phyloP scores from a whole-genome alignment of 2,797 vertebrate genomes.

The Emydoidea blandingii region DNA sequence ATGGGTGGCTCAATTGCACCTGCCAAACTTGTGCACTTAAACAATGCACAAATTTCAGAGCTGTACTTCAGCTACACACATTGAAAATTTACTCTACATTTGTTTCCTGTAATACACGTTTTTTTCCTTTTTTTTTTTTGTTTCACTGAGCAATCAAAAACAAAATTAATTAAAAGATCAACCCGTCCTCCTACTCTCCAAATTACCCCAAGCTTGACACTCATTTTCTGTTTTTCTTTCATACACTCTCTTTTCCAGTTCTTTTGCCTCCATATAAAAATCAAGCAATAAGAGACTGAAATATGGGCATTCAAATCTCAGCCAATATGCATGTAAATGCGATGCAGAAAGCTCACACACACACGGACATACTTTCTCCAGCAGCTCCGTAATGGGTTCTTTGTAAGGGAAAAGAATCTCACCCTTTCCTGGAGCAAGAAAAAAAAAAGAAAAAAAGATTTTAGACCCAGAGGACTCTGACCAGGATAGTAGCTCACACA shows the following conservation, averaged over 20 bases:
- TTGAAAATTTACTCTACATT: neutral
- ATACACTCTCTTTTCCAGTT: fast-evolving
- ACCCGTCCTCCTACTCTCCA: neutral
- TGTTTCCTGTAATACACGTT: neutral
- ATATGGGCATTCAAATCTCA: neutral
- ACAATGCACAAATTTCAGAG: fast-evolving
- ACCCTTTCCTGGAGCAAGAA: too few species aligned
- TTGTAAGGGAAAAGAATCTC: neutral
- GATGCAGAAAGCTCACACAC: neutral
- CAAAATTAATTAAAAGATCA: conserved; percentile 1
- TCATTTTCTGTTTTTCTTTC: neutral
- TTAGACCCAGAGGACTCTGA: neutral
- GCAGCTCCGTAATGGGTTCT: neutral
- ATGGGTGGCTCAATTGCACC: neutral
- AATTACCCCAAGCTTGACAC: neutral
- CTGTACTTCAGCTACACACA: neutral
- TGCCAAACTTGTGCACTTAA: neutral
- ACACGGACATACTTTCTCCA: fast-evolving
- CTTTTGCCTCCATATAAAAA: neutral
- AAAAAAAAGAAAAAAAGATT: neutral
- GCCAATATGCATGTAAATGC: neutral
- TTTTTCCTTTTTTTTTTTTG: neutral
- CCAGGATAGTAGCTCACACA: neutral
- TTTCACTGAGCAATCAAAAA: neutral
- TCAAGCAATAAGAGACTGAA: conserved; percentile 26